phyloP scores from a whole-genome alignment of 2,113 vertebrate species.

The Casuarius casuarius region DNA sequence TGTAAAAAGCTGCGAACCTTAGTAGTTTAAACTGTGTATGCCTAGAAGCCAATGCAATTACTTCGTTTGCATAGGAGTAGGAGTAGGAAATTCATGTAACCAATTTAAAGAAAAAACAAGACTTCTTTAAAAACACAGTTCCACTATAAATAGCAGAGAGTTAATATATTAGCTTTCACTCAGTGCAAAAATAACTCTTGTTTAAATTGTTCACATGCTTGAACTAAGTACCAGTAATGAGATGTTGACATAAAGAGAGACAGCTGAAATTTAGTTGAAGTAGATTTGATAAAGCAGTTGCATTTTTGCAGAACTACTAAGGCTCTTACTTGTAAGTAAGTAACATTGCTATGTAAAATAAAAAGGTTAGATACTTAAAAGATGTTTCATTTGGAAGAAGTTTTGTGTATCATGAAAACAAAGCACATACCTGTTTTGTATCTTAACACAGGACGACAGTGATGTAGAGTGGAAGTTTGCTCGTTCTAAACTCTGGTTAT shows the following conservation, averaged over 20 bases:
- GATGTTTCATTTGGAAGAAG: neutral
- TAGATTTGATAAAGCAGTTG: neutral
- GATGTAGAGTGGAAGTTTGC: slow-evolving; percentile 93
- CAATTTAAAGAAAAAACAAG: neutral
- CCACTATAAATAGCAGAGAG: neutral
- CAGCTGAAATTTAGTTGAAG: neutral
- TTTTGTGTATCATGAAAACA: neutral
- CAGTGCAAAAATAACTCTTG: neutral
- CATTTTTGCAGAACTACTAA: neutral
- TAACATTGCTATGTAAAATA: neutral
- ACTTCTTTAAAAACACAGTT: neutral
- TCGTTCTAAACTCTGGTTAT: slow-evolving; percentile 90
- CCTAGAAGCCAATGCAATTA: neutral
- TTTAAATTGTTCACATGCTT: neutral
- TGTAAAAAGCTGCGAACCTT: neutral
- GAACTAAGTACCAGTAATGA: neutral
- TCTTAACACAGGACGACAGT: slow-evolving; percentile 83
- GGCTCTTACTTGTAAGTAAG: neutral
- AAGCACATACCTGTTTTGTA: neutral
- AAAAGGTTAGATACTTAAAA: neutral
- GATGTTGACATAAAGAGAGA: neutral
- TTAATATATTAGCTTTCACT: neutral
- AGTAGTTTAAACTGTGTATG: neutral
- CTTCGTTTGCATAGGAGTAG: neutral
- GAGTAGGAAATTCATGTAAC: neutral